Conservation (phyloP, 92 coral and sea anemone genomes). For the Parazoanthus atlanticus region DNA sequence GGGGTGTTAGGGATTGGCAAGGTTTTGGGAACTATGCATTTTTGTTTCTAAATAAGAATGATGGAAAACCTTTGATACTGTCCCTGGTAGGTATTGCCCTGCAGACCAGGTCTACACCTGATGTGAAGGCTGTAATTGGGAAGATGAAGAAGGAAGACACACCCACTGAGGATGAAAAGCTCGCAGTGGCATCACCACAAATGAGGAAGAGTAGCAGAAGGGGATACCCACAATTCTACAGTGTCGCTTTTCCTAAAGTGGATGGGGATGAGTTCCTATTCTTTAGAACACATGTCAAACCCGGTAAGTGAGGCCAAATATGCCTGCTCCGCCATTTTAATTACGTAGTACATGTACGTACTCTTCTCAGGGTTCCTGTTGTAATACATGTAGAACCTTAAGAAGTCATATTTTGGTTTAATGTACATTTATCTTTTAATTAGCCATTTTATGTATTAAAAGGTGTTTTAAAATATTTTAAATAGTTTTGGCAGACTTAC, state of each 20-base stretch:
- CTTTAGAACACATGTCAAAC: slow-evolving; percentile 89
- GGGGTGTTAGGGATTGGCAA: no score
- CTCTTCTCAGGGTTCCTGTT: neutral
- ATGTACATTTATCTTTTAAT: no score
- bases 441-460: no score
- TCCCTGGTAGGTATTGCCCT: slow-evolving; percentile 58
- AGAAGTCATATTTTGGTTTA: neutral
- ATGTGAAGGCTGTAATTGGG: slow-evolving; percentile 63
- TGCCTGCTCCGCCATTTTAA: neutral
- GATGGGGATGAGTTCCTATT: slow-evolving; percentile 76
- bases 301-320: slow-evolving; percentile 63
- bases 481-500: no score
- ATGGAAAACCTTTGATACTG: neutral
- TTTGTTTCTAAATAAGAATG: neutral
- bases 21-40: no score
- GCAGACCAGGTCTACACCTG: slow-evolving; percentile 60
- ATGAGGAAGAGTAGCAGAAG: slow-evolving; percentile 15
- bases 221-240: slow-evolving; percentile 41
- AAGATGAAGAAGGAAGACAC: slow-evolving; percentile 78
- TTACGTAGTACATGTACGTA: no score
- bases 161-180: slow-evolving; percentile 53
- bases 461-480: no score
- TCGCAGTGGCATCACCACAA: slow-evolving; percentile 14
- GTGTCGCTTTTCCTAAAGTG: slow-evolving; percentile 82
- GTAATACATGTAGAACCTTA: neutral